phyloP scores from a whole-genome alignment of 2,113 vertebrate genomes.

The Psilopsiagon aymara region DNA sequence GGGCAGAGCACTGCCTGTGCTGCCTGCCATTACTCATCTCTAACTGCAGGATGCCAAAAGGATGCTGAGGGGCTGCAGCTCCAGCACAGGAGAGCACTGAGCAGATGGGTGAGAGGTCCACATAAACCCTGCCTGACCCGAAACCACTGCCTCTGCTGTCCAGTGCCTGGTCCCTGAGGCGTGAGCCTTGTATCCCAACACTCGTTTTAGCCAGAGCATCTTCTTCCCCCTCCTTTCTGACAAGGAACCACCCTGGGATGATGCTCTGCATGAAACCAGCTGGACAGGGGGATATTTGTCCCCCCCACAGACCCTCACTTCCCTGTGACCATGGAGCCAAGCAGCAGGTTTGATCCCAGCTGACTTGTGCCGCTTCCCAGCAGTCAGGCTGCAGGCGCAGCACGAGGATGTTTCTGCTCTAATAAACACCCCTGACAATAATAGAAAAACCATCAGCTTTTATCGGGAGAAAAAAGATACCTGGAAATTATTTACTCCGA shows the following conservation, averaged over 20 bases:
- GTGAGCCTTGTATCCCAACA: accelerated
- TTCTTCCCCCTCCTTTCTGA: background rate
- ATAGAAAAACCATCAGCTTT: conserved; percentile 17
- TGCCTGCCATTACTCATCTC: background rate
- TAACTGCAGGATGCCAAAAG: background rate
- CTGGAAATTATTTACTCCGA: conserved; percentile 47
- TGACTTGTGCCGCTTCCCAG: background rate
- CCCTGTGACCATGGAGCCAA: accelerated
- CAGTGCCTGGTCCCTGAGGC: accelerated
- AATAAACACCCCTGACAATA: conserved; percentile 49
- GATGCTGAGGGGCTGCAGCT: background rate
- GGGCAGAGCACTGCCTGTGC: background rate
- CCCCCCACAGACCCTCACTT: accelerated
- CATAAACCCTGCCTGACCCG: background rate
- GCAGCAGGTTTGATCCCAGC: background rate
- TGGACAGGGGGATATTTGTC: accelerated
- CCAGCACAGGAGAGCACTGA: accelerated
- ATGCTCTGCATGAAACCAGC: background rate
- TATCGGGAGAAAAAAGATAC: background rate
- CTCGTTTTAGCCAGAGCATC: background rate
- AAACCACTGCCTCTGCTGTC: background rate
- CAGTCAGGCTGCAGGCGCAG: conserved; percentile 15
- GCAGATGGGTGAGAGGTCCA: background rate
- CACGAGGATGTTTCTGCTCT: conserved; percentile 21
- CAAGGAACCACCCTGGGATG: background rate